Evolutionary conservation across 2,888 invertebrate species (phyloP).

Genomic region (Limnephilus rhombicus): DNA sequence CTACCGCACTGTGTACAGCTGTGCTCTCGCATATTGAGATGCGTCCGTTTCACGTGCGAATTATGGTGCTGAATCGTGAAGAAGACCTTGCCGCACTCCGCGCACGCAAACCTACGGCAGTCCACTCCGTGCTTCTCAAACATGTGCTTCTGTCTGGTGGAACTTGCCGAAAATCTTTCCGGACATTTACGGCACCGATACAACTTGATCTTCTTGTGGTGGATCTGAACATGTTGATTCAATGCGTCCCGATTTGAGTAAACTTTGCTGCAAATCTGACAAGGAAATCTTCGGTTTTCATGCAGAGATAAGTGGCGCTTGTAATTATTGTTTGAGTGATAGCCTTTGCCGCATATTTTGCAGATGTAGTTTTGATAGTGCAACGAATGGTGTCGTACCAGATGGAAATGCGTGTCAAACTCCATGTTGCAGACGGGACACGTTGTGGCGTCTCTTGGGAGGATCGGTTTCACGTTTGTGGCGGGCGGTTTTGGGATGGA

Average conservation of each 20-base stretch:
- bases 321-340: constrained; percentile 13
- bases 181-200: constrained; percentile 49
- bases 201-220: constrained; percentile 48
- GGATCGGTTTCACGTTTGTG: neutral
- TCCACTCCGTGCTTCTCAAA: constrained; percentile 49
- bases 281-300: constrained; percentile 9
- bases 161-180: constrained; percentile 42
- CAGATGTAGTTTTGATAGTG: constrained; percentile 48
- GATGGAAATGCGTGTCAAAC: constrained; percentile 38
- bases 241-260: constrained; percentile 28
- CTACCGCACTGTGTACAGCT: constrained; percentile 23
- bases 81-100: constrained; percentile 44
- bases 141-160: constrained; percentile 55
- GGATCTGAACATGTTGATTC: constrained; percentile 28
- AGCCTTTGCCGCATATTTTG: constrained; percentile 45
- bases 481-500: neutral
- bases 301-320: constrained; percentile 40
- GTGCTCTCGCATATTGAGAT: constrained; percentile 43
- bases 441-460: constrained; percentile 16
- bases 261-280: constrained; percentile 40
- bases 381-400: constrained; percentile 40
- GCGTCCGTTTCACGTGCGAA: constrained; percentile 47
- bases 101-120: constrained; percentile 44
- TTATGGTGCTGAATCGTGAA: constrained; percentile 49
- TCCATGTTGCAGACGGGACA: constrained; percentile 45